Percentiles rank a stretch among this genome's conserved stretches.
Evolutionary conservation across 2,888 invertebrate species (phyloP).

Genomic region (Habroteleia sp.): DNA sequence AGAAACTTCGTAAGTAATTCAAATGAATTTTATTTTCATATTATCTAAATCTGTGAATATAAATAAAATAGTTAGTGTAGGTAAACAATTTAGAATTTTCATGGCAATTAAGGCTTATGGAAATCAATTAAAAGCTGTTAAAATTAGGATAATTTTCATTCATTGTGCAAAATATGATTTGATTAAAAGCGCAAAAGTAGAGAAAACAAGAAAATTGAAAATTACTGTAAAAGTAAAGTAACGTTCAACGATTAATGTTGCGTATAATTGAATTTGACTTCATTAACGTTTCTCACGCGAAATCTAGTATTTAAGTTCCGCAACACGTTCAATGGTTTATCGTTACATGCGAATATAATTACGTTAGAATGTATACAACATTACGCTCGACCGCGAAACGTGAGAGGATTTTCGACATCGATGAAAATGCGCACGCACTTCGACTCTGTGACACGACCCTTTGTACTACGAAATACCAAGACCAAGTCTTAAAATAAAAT

Average conservation of each 20-base stretch:
- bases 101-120: no score
- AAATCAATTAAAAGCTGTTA: no score
- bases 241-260: slow-evolving; percentile 45
- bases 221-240: slow-evolving; percentile 23
- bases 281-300: slow-evolving; percentile 52
- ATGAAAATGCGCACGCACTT: slow-evolving; percentile 56
- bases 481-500: slow-evolving; percentile 65
- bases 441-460: slow-evolving; percentile 11
- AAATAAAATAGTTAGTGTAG: no score
- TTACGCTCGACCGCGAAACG: slow-evolving; percentile 51
- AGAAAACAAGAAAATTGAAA: slow-evolving; percentile 31
- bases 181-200: no score
- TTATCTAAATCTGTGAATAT: no score
- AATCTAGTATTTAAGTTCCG: slow-evolving; percentile 59
- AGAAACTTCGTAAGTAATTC: no score
- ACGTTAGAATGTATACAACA: slow-evolving; percentile 57
- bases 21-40: no score
- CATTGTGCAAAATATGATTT: no score
- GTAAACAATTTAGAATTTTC: no score
- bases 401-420: slow-evolving; percentile 62
- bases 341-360: slow-evolving; percentile 64
- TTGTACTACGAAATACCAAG: slow-evolving; percentile 65
- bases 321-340: slow-evolving; percentile 64
- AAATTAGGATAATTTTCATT: no score
- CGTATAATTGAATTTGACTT: slow-evolving; percentile 61